Percentiles rank a stretch among this genome's conserved stretches.
Evolutionary conservation across 1,140 invertebrate species (phyloP).

Genomic region (Drosophila lacertosa): DNA sequence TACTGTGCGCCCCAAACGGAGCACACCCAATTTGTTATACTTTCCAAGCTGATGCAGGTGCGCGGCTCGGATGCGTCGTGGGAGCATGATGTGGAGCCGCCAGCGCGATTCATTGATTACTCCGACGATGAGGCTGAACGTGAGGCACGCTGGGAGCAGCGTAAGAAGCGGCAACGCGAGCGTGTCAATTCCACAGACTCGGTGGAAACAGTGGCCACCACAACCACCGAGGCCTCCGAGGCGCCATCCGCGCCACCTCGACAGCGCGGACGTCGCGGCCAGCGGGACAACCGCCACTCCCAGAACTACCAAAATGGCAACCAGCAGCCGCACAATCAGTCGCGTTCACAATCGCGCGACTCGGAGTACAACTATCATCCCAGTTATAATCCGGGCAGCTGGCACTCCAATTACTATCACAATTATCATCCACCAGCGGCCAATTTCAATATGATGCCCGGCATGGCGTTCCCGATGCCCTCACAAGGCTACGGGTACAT

Average conservation of each 20-base stretch:
- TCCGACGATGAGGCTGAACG: slow-evolving; percentile 95
- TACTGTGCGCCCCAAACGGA: slow-evolving; percentile 91
- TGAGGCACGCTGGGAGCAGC: slow-evolving; percentile 83
- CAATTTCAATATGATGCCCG: slow-evolving; percentile 67
- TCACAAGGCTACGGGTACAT: slow-evolving; percentile 52
- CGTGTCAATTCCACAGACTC: slow-evolving; percentile 66
- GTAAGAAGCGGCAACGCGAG: slow-evolving; percentile 69
- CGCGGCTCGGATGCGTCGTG: slow-evolving; percentile 94
- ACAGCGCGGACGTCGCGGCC: slow-evolving; percentile 55
- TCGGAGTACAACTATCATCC: slow-evolving; percentile 68
- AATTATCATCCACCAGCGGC: slow-evolving; percentile 61
- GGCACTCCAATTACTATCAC: slow-evolving; percentile 82
- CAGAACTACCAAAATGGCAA: slow-evolving; percentile 22
- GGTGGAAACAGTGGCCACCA: slow-evolving; percentile 39
- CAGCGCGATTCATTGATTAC: slow-evolving; percentile 89
- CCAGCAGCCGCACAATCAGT: slow-evolving; percentile 6
- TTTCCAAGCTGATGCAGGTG: slow-evolving; percentile 89
- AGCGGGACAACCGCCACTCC: slow-evolving; percentile 43
- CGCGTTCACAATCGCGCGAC: slow-evolving; percentile 27
- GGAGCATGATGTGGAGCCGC: slow-evolving; percentile 92
- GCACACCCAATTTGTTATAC: slow-evolving; percentile 90
- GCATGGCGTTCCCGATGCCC: slow-evolving; percentile 56
- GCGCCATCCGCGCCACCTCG: slow-evolving; percentile 24
- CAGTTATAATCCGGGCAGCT: slow-evolving; percentile 77
- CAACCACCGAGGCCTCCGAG: slow-evolving; percentile 23